Percentiles rank a stretch among this genome's conserved stretches.
Evolutionary conservation across 2,888 invertebrate genomes (phyloP).

Genomic region (Cerceris ruficornis): DNA sequence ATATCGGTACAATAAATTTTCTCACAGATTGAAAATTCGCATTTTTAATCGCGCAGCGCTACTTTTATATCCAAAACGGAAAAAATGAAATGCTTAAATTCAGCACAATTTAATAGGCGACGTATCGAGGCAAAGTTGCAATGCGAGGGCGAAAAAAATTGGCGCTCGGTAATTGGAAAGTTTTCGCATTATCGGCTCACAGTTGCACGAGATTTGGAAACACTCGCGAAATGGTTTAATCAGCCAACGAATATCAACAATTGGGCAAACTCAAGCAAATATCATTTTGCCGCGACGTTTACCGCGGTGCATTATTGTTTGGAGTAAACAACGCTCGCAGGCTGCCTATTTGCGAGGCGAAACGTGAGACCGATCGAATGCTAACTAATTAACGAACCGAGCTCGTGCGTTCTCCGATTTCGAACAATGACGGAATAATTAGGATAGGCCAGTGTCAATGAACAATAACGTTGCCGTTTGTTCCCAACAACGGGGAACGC

Average conservation of each 20-base stretch:
- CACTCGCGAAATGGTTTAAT: constrained; percentile 41
- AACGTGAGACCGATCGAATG: constrained; percentile 52
- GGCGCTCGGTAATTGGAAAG: no score
- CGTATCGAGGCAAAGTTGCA: no score
- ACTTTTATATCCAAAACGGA: not conserved
- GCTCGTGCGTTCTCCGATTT: constrained; percentile 20
- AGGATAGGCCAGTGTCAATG: constrained; percentile 35
- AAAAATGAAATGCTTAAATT: no score
- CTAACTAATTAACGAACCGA: constrained; percentile 61
- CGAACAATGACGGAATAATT: constrained; percentile 57
- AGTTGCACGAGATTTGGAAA: not conserved
- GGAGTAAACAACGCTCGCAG: constrained; percentile 55
- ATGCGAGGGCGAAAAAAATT: no score
- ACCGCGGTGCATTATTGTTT: constrained; percentile 50
- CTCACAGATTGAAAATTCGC: not conserved
- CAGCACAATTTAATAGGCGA: no score
- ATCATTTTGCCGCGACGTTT: constrained; percentile 37
- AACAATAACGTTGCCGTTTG: constrained; percentile 38
- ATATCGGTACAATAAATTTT: not conserved
- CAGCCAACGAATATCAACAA: constrained; percentile 47
- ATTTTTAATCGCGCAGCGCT: constrained; percentile 4
- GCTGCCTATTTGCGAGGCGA: constrained; percentile 33
- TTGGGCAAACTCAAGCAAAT: constrained; percentile 37
- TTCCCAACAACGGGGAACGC: not conserved
- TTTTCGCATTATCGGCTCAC: no score